These are phyloP conservation scores for Tipula lateralis DNA, from an alignment of 2,888 invertebrate species.

Conservation along the genomic window DNA sequence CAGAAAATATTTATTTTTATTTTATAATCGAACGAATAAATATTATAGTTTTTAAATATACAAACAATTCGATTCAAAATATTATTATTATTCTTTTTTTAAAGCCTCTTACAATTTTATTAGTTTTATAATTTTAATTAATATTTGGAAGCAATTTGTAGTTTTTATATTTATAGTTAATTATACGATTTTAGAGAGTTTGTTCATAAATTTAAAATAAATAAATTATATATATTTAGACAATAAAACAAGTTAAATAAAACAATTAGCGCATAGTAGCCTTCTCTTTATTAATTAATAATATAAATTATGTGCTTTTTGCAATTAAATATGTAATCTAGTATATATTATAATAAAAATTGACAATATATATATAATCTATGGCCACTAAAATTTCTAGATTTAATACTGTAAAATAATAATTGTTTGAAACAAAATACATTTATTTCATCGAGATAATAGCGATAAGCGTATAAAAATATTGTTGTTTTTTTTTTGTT, in stretches of 20 bases:
- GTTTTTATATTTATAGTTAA: background rate
- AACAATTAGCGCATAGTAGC: background rate
- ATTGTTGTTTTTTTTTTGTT: background rate
- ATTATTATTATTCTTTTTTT: background rate
- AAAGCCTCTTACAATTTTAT: background rate
- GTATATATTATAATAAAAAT: background rate
- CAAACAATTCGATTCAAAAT: background rate
- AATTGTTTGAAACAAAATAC: background rate
- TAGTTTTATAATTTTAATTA: background rate
- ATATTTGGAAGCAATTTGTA: conserved; percentile 1
- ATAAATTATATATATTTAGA: background rate
- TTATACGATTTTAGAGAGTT: background rate
- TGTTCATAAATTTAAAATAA: background rate
- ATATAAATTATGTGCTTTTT: background rate
- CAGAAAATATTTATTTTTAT: background rate
- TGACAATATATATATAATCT: background rate
- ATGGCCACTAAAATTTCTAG: background rate
- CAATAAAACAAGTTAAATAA: background rate
- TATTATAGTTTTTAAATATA: background rate
- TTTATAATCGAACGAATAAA: background rate
- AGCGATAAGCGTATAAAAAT: background rate
- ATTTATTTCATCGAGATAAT: background rate
- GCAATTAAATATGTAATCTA: background rate
- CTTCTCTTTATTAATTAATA: background rate
- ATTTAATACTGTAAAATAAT: background rate